phyloP scores from a whole-genome alignment of 2,797 vertebrate species.

The Scleropages formosus region DNA sequence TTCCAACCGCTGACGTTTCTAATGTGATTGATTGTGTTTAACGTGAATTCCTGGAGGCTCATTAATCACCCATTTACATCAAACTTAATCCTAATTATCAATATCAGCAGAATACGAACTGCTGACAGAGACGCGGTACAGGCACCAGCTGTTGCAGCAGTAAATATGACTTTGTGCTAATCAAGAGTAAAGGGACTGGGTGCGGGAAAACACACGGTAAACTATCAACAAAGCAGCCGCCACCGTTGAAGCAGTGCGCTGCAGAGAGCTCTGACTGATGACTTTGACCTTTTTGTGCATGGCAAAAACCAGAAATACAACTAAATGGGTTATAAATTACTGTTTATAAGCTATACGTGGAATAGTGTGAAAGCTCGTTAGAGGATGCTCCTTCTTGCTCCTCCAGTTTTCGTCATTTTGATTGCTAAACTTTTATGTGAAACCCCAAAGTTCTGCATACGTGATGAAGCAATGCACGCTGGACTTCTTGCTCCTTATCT shows the following conservation, averaged over 20 bases:
- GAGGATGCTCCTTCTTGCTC: too few species aligned
- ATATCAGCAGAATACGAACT: slow-evolving; percentile 20
- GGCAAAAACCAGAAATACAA: not conserved
- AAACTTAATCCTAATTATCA: slow-evolving; percentile 32
- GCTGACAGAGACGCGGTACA: slow-evolving; percentile 23
- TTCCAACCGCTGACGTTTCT: slow-evolving; percentile 18
- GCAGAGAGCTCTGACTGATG: slow-evolving; percentile 10
- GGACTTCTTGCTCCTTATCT: too few species aligned
- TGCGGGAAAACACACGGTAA: slow-evolving; percentile 16
- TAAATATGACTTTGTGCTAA: slow-evolving; percentile 32
- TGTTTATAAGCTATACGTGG: too few species aligned
- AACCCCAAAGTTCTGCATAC: too few species aligned
- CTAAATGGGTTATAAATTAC: slow-evolving; percentile 2
- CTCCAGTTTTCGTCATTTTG: too few species aligned
- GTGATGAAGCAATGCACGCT: too few species aligned
- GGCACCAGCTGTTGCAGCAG: slow-evolving; percentile 22
- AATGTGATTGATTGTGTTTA: slow-evolving; percentile 34
- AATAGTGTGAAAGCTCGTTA: too few species aligned
- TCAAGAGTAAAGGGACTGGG: slow-evolving; percentile 17
- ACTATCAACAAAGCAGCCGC: slow-evolving; percentile 7
- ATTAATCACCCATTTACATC: slow-evolving; percentile 36
- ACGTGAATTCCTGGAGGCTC: slow-evolving; percentile 2
- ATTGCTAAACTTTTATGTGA: too few species aligned
- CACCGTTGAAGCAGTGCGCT: not conserved
- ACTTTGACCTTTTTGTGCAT: slow-evolving; percentile 11